Base-by-base conservation (phyloP, 2,888 invertebrate genomes). In the Hoplodrina ambigua region DNA sequence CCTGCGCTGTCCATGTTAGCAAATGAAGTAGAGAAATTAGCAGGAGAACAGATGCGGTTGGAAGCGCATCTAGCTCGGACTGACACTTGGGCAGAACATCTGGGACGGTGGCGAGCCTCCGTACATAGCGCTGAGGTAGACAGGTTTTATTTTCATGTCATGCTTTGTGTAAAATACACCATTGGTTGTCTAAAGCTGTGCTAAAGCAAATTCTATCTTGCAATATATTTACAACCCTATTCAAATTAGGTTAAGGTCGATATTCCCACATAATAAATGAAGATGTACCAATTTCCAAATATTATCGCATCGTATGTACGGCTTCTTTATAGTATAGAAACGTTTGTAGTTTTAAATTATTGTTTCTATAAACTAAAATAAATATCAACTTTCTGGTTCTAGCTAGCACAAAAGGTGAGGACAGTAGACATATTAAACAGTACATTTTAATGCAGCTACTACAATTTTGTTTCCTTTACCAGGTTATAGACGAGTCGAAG, bases 11-110 rank as follows among this genome's bases (percentile, higher is more conserved):
- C 97, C 69, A 97, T 98, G 92, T 93, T 99, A 64, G 98, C 98
- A 59, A 97, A 97, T 85, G 98, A 99, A 93, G 98, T 99, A 81
- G 98, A 98, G 86, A 97, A 97, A 94, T 93, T 99, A 63, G 97
- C 97, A 78, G 97, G 97, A 4, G 98, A 98, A 88, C 97, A 98
- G 88, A 95, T 97, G 78, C 97, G 98, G 81, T 92, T 98, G 53
- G 98, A 99, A 89, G 98, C 98, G 0, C 98, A 99, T 92, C 96
- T 99, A 64, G 97, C 97, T 19, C 96, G 98, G 53, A 99, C 99
- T 0, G 98, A 98, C 93, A 97, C 97, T 60, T 99, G 99, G 99
- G 98, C 98, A 0, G 98, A 98, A 83, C 98, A 99, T 90, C 95
- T 99, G 81, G 98, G 99, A 30, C 97, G 97, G 80, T 99, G 99